These are phyloP conservation scores for Zosterops lateralis DNA, from an alignment of 2,113 vertebrate species.

Conservation along the genomic window DNA sequence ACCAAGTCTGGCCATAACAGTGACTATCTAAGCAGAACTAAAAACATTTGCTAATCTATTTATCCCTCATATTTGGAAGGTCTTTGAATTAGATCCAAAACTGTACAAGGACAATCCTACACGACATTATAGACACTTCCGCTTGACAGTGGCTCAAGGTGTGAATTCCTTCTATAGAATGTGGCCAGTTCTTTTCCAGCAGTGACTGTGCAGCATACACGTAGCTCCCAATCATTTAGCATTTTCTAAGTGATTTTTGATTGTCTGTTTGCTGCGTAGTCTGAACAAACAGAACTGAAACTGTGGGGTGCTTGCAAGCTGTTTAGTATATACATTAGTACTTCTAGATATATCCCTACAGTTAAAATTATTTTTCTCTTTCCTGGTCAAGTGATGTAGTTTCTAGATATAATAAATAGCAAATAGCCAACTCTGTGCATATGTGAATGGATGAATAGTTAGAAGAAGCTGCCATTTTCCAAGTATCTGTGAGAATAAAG, in stretches of 20 bases:
- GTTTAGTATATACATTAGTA: neutral
- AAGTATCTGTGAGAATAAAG: neutral
- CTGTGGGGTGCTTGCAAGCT: neutral
- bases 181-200: neutral
- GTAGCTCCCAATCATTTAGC: neutral
- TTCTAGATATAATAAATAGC: neutral
- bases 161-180: neutral
- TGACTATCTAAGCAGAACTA: neutral
- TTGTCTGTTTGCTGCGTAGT: neutral
- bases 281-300: neutral
- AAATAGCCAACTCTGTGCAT: neutral
- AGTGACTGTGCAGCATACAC: neutral
- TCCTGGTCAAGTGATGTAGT: neutral
- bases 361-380: neutral
- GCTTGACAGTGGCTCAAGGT: neutral
- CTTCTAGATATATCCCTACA: neutral
- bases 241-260: neutral
- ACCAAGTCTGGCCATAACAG: neutral
- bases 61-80: neutral
- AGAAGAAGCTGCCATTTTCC: neutral
- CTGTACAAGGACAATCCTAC: neutral
- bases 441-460: neutral
- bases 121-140: accelerated
- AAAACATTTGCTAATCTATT: neutral
- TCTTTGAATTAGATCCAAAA: neutral